phyloP scores from a whole-genome alignment of 2,888 invertebrate genomes.

The Stenichneumon culpator region DNA sequence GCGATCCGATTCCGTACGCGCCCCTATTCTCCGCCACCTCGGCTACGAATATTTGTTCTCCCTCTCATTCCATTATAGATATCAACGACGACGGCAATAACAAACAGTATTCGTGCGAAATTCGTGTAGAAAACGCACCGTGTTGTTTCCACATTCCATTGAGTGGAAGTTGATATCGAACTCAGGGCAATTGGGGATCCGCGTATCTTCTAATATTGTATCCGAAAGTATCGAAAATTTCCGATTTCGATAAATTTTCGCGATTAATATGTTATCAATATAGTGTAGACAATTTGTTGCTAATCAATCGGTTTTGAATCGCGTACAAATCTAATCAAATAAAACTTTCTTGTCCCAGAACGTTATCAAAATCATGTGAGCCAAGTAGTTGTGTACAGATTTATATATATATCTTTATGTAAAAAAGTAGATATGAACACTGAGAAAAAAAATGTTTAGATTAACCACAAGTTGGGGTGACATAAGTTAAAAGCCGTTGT shows the following conservation, averaged over 20 bases:
- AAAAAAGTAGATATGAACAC: too few species aligned
- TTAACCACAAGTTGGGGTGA: too few species aligned
- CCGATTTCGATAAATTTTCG: conserved; percentile 17
- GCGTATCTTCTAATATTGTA: conserved; percentile 34
- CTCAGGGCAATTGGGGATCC: conserved; percentile 32
- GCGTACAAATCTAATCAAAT: too few species aligned
- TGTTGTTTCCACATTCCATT: conserved; percentile 49
- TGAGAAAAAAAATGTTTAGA: too few species aligned
- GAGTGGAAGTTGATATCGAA: conserved; percentile 47
- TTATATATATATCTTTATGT: too few species aligned
- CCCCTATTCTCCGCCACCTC: conserved; percentile 26
- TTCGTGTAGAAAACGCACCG: conserved; percentile 37
- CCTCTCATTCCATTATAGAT: conserved; percentile 22
- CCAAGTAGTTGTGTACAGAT: too few species aligned
- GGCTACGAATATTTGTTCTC: conserved; percentile 39
- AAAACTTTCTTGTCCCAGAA: too few species aligned
- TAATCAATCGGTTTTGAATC: too few species aligned
- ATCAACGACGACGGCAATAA: conserved; percentile 28
- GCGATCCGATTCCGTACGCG: conserved; percentile 79
- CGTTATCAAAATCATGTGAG: too few species aligned
- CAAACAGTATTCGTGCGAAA: conserved; percentile 26
- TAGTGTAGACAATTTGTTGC: too few species aligned
- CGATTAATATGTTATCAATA: too few species aligned
- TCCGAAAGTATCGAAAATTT: neutral
- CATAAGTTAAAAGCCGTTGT: too few species aligned